These are phyloP conservation scores for Grammomys dolichurus DNA, from an alignment of 2,113 vertebrate species.

Conservation along the genomic window DNA sequence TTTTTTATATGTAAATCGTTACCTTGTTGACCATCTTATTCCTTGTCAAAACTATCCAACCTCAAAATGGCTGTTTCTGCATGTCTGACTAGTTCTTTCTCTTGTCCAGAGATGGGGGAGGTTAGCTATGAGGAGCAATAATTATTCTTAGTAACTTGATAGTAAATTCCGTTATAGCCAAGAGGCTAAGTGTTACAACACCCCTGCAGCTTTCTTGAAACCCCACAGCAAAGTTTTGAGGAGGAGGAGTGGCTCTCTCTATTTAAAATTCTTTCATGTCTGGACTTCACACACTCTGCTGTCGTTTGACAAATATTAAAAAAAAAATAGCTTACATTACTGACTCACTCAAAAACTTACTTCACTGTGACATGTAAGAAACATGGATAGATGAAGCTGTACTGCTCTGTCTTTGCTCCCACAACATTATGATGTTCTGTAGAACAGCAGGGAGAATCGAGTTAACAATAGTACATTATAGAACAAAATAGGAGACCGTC, in stretches of 20 bases:
- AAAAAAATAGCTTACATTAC: background rate
- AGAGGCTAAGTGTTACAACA: conserved; percentile 50
- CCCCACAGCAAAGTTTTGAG: background rate
- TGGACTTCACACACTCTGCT: background rate
- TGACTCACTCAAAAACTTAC: background rate
- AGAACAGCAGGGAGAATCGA: background rate
- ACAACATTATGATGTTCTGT: background rate
- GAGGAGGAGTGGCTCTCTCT: background rate
- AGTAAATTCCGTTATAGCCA: conserved; percentile 46
- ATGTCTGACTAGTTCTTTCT: background rate
- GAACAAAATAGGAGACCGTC: background rate
- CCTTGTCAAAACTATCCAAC: conserved; percentile 36
- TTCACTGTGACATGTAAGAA: background rate
- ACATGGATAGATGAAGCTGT: background rate
- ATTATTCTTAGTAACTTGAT: conserved; percentile 11
- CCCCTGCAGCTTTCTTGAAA: background rate
- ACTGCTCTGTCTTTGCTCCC: background rate
- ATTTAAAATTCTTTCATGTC: conserved; percentile 24
- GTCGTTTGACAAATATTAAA: conserved; percentile 23
- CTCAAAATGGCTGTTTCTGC: background rate
- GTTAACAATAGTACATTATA: background rate
- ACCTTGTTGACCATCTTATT: conserved; percentile 34
- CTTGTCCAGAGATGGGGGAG: background rate
- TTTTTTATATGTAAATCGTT: conserved; percentile 64
- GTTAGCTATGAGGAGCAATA: conserved; percentile 10